Conservation (phyloP, 2,888 invertebrate genomes). For the Beris chalybata region DNA sequence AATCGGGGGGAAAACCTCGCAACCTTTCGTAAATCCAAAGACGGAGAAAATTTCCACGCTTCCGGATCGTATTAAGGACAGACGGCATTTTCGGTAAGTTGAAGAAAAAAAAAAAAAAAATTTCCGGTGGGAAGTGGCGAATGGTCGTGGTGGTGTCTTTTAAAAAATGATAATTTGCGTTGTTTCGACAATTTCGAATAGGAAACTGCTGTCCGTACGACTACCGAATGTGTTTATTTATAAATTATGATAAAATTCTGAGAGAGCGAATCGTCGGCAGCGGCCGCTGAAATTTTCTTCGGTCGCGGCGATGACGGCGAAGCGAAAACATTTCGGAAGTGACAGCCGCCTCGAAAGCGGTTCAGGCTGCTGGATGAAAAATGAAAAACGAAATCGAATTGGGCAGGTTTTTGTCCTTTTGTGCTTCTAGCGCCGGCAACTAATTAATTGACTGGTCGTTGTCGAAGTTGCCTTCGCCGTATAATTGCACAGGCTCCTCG, state of each 20-base stretch:
- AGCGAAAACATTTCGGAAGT: background rate
- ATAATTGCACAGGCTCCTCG: too few species aligned
- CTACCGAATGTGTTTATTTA: slow-evolving; percentile 25
- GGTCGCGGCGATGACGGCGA: background rate
- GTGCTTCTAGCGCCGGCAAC: too few species aligned
- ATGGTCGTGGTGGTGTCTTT: too few species aligned
- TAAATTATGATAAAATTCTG: slow-evolving; percentile 26
- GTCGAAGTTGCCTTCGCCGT: too few species aligned
- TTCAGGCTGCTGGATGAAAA: too few species aligned
- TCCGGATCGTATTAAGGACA: slow-evolving; percentile 16
- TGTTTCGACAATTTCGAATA: slow-evolving; percentile 8
- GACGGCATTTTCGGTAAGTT: slow-evolving; percentile 27
- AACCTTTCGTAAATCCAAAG: slow-evolving; percentile 1
- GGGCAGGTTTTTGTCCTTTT: too few species aligned
- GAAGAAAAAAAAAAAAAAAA: too few species aligned
- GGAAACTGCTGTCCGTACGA: slow-evolving; percentile 21
- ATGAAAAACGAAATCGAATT: too few species aligned
- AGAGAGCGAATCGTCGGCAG: background rate
- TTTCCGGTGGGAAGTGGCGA: too few species aligned
- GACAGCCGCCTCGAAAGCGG: too few species aligned
- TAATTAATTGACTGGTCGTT: too few species aligned
- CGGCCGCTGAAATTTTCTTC: background rate
- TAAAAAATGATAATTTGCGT: slow-evolving; percentile 19
- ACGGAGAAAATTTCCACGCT: background rate
- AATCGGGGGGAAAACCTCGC: background rate